Conservation (phyloP, 2,113 vertebrate genomes). For the Isurus oxyrinchus region DNA sequence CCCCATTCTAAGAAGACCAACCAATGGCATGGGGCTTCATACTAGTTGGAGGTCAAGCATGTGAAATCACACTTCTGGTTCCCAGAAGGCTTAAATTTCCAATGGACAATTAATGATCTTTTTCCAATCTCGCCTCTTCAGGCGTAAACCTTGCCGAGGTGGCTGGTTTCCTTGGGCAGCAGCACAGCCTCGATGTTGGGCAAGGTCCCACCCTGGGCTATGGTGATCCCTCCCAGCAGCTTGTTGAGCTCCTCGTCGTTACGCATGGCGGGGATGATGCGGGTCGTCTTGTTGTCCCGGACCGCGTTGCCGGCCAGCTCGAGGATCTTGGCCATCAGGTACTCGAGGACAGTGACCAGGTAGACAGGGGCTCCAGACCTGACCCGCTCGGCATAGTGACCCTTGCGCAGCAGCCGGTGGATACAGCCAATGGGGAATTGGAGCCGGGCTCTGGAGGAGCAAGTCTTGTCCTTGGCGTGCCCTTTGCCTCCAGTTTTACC, state of each 20-base stretch:
- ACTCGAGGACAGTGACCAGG: too few species aligned
- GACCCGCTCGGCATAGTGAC: too few species aligned
- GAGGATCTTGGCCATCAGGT: too few species aligned
- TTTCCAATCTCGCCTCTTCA: background rate
- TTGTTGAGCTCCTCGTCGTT: slow-evolving; percentile 48
- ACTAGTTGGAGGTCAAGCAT: background rate
- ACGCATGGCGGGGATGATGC: slow-evolving; percentile 49
- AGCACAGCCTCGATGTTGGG: slow-evolving; percentile 34
- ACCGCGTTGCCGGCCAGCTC: too few species aligned
- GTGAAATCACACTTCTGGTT: background rate
- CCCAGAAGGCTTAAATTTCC: background rate
- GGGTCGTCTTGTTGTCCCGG: too few species aligned
- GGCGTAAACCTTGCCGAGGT: background rate
- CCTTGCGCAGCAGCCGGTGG: too few species aligned
- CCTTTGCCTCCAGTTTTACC: too few species aligned
- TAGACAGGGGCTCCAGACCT: too few species aligned
- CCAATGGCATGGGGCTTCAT: background rate
- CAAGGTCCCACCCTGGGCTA: slow-evolving; percentile 23
- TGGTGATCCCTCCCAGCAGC: background rate
- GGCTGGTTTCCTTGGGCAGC: slow-evolving; percentile 36
- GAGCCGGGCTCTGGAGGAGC: too few species aligned
- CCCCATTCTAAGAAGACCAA: background rate
- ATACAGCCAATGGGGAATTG: too few species aligned
- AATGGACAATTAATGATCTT: background rate
- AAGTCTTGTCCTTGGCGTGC: too few species aligned